Percentiles rank a stretch among this genome's conserved stretches.
phyloP scores from a whole-genome alignment of 2,888 invertebrate species.

The Aleiodes alternator region DNA sequence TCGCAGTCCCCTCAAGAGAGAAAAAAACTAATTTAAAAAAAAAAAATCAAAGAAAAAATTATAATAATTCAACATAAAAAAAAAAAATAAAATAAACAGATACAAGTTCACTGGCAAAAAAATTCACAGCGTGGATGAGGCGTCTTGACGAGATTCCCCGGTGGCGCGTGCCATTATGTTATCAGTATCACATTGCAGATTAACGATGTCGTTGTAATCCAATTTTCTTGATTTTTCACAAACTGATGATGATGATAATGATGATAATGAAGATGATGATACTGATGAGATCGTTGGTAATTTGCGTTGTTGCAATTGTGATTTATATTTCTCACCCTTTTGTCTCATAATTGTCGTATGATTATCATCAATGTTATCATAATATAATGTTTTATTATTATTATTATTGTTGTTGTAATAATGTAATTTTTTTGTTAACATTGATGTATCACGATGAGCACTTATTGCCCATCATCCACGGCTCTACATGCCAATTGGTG shows the following conservation, averaged over 20 bases:
- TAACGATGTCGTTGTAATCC: conserved; percentile 22
- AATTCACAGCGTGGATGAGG: conserved; percentile 37
- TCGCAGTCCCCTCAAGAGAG: conserved; percentile 22
- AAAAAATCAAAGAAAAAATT: conserved; percentile 7
- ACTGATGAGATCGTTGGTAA: conserved; percentile 22
- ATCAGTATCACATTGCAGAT: conserved; percentile 28
- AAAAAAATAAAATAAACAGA: conserved; percentile 22
- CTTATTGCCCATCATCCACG: conserved; percentile 53
- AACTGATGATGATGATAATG: conserved; percentile 16
- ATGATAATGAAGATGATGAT: conserved; percentile 3
- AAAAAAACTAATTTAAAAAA: conserved; percentile 12
- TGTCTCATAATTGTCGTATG: conserved; percentile 11
- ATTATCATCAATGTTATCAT: conserved; percentile 33
- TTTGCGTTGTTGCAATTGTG: conserved; percentile 15
- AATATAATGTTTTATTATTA: conserved; percentile 14
- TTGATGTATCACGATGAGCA: conserved; percentile 47
- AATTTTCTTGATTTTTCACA: background rate
- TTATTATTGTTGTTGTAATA: background rate
- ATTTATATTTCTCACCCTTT: conserved; percentile 34
- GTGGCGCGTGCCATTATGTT: conserved; percentile 38
- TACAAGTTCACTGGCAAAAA: conserved; percentile 33
- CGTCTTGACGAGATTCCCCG: conserved; percentile 46
- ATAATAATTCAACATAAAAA: conserved; percentile 14
- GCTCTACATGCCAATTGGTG: conserved; percentile 87
- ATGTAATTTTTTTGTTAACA: conserved; percentile 20